phyloP scores from a whole-genome alignment of 2,113 vertebrate species.

The Pollimyrus isidori region DNA sequence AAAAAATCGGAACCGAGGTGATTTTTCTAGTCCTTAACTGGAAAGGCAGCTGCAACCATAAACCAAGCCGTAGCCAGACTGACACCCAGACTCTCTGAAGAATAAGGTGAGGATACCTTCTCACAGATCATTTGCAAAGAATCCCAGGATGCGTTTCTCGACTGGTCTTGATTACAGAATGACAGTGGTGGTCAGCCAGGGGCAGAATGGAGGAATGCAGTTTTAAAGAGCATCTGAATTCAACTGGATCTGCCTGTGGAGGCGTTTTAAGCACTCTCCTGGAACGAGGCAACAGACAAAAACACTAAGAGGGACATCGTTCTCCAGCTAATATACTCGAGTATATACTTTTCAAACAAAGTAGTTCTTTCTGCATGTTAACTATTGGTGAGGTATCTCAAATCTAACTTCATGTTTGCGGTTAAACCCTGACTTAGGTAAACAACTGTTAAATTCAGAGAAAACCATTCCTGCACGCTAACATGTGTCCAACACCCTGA shows the following conservation, averaged over 20 bases:
- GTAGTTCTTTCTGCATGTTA: neutral
- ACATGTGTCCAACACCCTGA: neutral
- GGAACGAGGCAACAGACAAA: neutral
- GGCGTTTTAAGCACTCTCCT: neutral
- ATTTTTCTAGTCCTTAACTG: neutral
- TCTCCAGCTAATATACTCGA: neutral
- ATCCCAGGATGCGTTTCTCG: neutral
- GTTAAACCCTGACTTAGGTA: neutral
- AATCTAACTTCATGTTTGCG: neutral
- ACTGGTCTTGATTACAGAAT: neutral
- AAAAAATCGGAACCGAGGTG: neutral
- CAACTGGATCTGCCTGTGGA: neutral
- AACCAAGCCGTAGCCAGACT: neutral
- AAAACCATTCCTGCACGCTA: neutral
- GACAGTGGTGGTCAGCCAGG: neutral
- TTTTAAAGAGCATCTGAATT: neutral
- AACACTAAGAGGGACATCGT: neutral
- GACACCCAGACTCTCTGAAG: neutral
- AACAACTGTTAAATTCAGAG: neutral
- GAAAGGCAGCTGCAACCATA: neutral
- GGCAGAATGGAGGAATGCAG: neutral
- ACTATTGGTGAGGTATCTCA: neutral
- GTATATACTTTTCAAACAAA: neutral
- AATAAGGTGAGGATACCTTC: neutral
- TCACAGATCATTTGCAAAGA: neutral